A percentile compares a stretch with the other conserved stretches of the same genome.
phyloP scores from a whole-genome alignment of 2,797 vertebrate genomes.

The Harpagifer antarcticus region DNA sequence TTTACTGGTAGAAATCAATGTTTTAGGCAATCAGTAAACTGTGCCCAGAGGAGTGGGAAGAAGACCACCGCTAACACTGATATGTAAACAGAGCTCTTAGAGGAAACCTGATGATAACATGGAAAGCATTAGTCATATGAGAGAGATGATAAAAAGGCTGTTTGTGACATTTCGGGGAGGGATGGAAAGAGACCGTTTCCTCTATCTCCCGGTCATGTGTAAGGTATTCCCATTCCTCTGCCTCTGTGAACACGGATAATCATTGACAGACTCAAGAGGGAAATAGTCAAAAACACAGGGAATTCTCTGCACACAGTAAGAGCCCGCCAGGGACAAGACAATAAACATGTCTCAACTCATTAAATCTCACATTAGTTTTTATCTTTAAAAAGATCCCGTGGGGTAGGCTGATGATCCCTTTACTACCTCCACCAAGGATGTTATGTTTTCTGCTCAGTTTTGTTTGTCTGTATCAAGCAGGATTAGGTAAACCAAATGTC shows the following conservation, averaged over 20 bases:
- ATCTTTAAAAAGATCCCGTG: neutral
- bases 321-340: conserved; percentile 37
- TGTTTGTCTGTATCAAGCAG: no score
- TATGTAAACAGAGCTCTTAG: neutral
- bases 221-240: conserved; percentile 46
- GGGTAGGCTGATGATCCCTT: conserved; percentile 3
- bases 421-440: no score
- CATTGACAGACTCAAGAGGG: conserved; percentile 44
- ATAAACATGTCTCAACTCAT: conserved; percentile 38
- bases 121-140: conserved; percentile 12
- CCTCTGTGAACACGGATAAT: conserved; percentile 58
- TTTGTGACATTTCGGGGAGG: conserved; percentile 1
- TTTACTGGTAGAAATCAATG: conserved; percentile 1
- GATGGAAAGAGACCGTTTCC: conserved; percentile 26
- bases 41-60: neutral
- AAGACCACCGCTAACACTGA: neutral
- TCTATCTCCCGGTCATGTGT: conserved; percentile 40
- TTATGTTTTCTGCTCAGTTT: no score
- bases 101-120: conserved; percentile 30
- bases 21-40: neutral
- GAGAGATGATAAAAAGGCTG: neutral
- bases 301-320: conserved; percentile 9
- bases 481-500: no score
- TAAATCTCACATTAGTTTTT: conserved; percentile 30
- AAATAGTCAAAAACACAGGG: conserved; percentile 36